These are phyloP conservation scores for Microcebus griseorufus DNA, from an alignment of 2,113 vertebrate genomes.

Conservation along the genomic window DNA sequence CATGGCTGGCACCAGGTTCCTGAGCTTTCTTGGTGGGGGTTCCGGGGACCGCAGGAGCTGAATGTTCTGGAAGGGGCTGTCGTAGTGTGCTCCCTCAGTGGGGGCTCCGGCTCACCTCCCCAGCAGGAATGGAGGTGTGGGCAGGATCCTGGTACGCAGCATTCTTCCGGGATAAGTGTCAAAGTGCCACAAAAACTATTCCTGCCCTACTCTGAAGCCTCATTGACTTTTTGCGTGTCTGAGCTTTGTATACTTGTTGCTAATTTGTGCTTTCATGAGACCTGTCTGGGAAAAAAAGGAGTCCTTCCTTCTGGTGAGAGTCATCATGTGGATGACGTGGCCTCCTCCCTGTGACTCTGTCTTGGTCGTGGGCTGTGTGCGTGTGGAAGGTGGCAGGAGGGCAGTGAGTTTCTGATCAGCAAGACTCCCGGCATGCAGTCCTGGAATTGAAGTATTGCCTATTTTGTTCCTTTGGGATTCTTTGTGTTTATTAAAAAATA, in stretches of 20 bases:
- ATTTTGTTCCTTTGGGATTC: neutral
- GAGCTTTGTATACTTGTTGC: neutral
- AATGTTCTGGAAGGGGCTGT: neutral
- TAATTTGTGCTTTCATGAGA: neutral
- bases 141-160: neutral
- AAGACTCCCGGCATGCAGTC: fast-evolving
- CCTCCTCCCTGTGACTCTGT: conserved; percentile 11
- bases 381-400: neutral
- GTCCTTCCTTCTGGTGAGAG: neutral
- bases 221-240: neutral
- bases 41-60: neutral
- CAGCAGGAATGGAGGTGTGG: neutral
- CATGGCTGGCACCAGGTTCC: neutral
- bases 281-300: neutral
- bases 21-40: neutral
- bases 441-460: neutral
- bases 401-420: neutral
- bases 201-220: neutral
- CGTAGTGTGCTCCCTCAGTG: neutral
- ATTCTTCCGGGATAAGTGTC: neutral
- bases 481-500: neutral
- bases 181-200: neutral
- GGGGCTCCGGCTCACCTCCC: neutral
- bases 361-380: neutral
- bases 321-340: neutral